Evolutionary conservation across 37 sponge, comb jelly and placozoan genomes (phyloP), one percentile per base, ranked within the genome.

Genomic region (Geodia barretti): DNA sequence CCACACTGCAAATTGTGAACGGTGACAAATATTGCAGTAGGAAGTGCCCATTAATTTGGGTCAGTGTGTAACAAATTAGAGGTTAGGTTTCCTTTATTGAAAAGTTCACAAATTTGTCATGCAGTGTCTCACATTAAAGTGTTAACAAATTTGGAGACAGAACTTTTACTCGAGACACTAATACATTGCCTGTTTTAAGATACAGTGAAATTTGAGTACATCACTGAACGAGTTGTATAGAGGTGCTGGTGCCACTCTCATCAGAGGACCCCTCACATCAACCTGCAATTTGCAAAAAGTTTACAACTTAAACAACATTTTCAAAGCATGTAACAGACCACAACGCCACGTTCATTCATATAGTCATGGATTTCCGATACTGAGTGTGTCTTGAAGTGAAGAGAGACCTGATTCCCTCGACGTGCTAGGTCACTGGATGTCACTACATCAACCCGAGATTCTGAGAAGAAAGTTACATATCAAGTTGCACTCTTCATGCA

Each of bases 181-280:
- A 9, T 11, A 23, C 43, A 75, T 24, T 58, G 75, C 75, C 19
- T 41, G 31, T 78, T 58, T 72, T 14, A 85, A 37, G 26, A 65
- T 33, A 14, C 59, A 28, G 73, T 38, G 79, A 65, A 92, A 88
- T 24, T 28, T 72, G 36, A 67, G 67, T 39, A 97, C 95, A 73
- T 97, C 98, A 21, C 24, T 47, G 76, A 93, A 97, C 9, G 89
- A 72, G 83, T 93, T 97, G 84, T 96, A 96, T 29, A 95, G 80
- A n/a, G 98, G 96, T 25, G 43, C 84, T 17, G 96, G 96, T 37
- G 92, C 92, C 5, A 92, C 87, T 61, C 98, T 39, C 77, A 97
- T 81, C 0, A 91, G 40, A 14, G 89, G 82, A 24, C 73, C 67
- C 34, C 96, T 43, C 1, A 67, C 28, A 43, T 92, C 92, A 60